These are phyloP conservation scores for Uropsilus gracilis DNA, from an alignment of 2,113 vertebrate genomes.

Conservation along the genomic window DNA sequence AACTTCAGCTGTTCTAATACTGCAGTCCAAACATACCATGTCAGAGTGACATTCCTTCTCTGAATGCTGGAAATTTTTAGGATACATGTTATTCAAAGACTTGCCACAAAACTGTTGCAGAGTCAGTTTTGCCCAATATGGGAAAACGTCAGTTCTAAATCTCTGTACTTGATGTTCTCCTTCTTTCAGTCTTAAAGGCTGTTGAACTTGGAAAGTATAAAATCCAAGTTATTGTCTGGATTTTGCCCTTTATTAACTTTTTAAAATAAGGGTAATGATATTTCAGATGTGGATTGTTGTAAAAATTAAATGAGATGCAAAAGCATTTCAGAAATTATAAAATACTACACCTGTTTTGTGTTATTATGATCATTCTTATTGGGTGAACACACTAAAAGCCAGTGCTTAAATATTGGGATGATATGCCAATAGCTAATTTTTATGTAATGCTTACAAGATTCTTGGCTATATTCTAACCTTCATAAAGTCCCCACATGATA, in stretches of 20 bases:
- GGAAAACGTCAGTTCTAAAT: conserved; percentile 6
- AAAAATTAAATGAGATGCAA: not conserved
- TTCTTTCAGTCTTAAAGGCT: not conserved
- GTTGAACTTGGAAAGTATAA: not conserved
- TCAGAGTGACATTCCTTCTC: not conserved
- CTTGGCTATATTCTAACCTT: not conserved
- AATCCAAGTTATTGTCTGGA: not conserved
- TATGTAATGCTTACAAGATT: not conserved
- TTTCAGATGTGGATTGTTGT: not conserved
- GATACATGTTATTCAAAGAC: conserved; percentile 20
- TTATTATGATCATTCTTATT: not conserved
- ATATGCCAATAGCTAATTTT: not conserved
- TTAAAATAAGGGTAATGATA: not conserved
- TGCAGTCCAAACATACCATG: not conserved
- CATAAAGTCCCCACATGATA: not conserved
- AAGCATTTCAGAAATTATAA: not conserved
- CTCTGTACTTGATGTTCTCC: conserved; percentile 23
- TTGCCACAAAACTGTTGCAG: not conserved
- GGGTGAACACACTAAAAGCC: not conserved
- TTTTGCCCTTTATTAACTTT: conserved; percentile 18
- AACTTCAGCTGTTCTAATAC: not conserved
- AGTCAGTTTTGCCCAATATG: not conserved
- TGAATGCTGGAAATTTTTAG: conserved; percentile 1
- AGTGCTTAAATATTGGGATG: not conserved
- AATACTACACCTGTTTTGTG: not conserved